Base-by-base conservation (phyloP, 2,797 vertebrate species). In the Mastacembelus armatus region DNA sequence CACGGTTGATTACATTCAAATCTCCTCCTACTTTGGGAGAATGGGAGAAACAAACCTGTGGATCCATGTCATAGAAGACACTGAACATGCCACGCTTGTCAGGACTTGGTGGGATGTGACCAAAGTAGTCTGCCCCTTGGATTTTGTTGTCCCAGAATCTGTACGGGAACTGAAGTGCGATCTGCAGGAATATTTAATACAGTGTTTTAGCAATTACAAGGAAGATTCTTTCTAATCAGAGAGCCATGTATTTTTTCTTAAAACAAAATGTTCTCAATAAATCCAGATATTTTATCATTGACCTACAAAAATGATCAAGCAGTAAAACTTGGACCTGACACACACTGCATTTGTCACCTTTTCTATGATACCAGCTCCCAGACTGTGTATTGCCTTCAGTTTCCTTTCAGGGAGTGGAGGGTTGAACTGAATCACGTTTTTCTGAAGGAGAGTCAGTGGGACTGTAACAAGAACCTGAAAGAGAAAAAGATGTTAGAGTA, bases 131-230 rank as follows among this genome's bases (percentile, higher is more conserved):
- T 1, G 97, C 96, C 36, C 96, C 95, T 88, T 98, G 95, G 85
- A 99, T 96, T 90, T 98, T 99, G 68, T 81, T 91, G 85, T 98
- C 96, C 98, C 98, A 99, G 88, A 99, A 99, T 84, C 96, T 93
- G 21, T 94, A 95, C 0, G 98, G 96, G 90, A 99, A 99, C 88
- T 96, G 95, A 79, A 99, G 89, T 2, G 95, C 96, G 15, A 99
- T 92, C 98, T 99, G 89, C 8, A 87, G 68, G 72, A 50, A 4
- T 16, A 45, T 54, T 18, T 1, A 16, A 48, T 21, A 55, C 7
- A 8, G 21, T 18, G 22, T 22, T 64, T 63, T 19, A 42, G 22
- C 29, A 16, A 21, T 15, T n/a, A 36, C 2, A 66, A 52, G 19
- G 12, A 51, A n/a, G 29, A 32, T n/a, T 26, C 36, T n/a, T 39